phyloP scores from a whole-genome alignment of 2,113 vertebrate species.

The Phoenicopterus ruber region DNA sequence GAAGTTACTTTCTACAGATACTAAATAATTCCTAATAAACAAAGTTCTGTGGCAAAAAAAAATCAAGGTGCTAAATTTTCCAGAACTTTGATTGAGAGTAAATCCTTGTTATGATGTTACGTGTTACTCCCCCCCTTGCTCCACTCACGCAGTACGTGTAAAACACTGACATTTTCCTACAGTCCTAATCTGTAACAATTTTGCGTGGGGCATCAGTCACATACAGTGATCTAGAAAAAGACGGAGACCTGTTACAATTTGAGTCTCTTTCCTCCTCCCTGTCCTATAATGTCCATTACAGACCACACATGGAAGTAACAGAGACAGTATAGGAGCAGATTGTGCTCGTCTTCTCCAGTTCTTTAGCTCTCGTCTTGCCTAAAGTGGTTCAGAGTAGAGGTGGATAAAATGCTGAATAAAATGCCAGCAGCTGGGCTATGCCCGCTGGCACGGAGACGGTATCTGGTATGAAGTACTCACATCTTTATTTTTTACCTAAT shows the following conservation, averaged over 20 bases:
- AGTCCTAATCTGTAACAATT: background rate
- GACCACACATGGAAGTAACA: background rate
- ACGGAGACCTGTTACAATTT: background rate
- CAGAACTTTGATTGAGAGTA: background rate
- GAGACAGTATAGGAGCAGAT: background rate
- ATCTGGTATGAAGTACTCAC: background rate
- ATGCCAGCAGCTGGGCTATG: background rate
- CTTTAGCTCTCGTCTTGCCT: background rate
- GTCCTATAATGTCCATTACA: background rate
- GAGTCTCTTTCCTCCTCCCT: background rate
- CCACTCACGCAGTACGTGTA: fast-evolving
- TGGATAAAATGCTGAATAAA: background rate
- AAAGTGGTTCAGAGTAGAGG: background rate
- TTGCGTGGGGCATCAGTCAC: background rate
- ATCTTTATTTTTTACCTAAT: background rate
- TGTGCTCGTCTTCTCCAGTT: fast-evolving
- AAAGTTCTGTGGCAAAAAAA: background rate
- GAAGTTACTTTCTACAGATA: background rate
- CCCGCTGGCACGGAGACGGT: fast-evolving
- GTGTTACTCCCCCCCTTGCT: background rate
- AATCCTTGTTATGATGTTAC: background rate
- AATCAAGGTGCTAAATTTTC: background rate
- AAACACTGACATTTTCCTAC: background rate
- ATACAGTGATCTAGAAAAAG: background rate
- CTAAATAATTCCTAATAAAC: background rate